Evolutionary conservation across 1,140 invertebrate species (phyloP).

Genomic region (Frieseomelitta varia): DNA sequence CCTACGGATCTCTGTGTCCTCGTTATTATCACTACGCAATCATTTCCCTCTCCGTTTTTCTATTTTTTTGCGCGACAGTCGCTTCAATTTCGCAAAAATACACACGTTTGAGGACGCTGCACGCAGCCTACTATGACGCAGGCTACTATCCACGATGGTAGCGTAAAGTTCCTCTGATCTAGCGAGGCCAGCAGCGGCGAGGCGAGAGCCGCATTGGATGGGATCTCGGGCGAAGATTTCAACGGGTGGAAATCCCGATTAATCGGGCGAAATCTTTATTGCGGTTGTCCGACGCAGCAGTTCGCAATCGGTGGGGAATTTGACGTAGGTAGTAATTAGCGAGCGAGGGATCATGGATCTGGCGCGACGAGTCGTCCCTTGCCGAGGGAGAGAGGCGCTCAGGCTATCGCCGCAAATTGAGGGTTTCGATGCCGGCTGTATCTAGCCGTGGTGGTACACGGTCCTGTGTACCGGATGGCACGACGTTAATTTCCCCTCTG

Average conservation of each 20-base stretch:
- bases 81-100: too few species aligned
- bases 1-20: too few species aligned
- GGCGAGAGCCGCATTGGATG: neutral
- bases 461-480: conserved; percentile 44
- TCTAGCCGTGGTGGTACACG: conserved; percentile 25
- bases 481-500: conserved; percentile 53
- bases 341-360: conserved; percentile 31
- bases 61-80: too few species aligned
- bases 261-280: conserved; percentile 49
- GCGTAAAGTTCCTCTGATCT: neutral
- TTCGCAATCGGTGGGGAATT: conserved; percentile 45
- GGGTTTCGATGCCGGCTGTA: conserved; percentile 51
- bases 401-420: conserved; percentile 51
- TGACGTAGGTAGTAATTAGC: conserved; percentile 50
- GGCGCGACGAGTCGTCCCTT: conserved; percentile 29
- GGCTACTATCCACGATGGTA: too few species aligned
- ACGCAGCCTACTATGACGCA: too few species aligned
- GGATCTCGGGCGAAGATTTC: neutral
- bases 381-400: conserved; percentile 18
- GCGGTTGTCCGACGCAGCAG: conserved; percentile 36
- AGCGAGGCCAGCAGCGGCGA: neutral
- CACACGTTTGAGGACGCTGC: too few species aligned
- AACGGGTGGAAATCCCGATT: conserved; percentile 18
- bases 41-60: too few species aligned
- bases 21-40: too few species aligned